Conservation (phyloP, 2,113 vertebrate genomes). For the Vombatus ursinus region DNA sequence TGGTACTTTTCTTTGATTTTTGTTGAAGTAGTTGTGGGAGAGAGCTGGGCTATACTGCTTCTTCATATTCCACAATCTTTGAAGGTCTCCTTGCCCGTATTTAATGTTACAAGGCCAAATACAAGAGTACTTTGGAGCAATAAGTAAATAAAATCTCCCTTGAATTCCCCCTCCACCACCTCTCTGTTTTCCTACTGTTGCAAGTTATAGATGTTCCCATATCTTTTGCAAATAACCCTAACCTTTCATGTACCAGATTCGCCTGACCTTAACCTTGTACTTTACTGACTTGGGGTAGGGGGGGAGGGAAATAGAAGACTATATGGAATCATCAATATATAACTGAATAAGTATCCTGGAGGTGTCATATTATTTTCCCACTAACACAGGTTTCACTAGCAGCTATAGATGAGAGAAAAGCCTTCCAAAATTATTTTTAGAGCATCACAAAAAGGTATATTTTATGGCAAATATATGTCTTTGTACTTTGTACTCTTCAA, state of each 20-base stretch:
- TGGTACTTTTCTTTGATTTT: not conserved
- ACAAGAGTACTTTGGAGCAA: not conserved
- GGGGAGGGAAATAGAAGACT: not conserved
- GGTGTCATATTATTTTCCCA: not conserved
- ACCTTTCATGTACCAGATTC: not conserved
- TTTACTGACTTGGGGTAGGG: not conserved
- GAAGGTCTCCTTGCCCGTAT: not conserved
- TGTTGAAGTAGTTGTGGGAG: not conserved
- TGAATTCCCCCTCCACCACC: not conserved
- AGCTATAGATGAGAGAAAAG: not conserved
- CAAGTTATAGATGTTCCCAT: not conserved
- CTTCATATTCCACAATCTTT: not conserved
- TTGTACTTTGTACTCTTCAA: no score
- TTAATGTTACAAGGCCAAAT: not conserved
- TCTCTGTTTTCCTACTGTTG: not conserved
- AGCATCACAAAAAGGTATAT: no score
- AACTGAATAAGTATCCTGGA: not conserved
- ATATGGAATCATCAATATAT: not conserved
- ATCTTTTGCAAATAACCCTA: not conserved
- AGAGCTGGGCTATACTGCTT: not conserved
- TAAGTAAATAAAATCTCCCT: not conserved
- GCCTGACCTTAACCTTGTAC: not conserved
- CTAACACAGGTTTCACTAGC: not conserved
- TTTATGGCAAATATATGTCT: no score
- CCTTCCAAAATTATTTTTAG: no score